phyloP scores from a whole-genome alignment of 2,888 invertebrate species.

The Globia sparganii region DNA sequence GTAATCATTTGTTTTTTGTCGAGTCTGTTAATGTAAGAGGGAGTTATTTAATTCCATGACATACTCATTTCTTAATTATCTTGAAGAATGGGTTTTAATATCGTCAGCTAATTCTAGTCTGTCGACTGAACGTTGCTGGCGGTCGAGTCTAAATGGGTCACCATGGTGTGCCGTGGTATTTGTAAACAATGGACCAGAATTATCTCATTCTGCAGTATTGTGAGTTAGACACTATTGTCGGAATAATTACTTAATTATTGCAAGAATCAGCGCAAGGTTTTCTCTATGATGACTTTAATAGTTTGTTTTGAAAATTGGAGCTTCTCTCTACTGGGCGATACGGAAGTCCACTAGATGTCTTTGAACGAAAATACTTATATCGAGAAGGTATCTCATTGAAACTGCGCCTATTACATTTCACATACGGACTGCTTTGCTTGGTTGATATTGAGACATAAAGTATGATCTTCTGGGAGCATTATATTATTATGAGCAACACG shows the following conservation, averaged over 20 bases:
- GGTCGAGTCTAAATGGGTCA: neutral
- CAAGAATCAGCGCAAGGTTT: neutral
- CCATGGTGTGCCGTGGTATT: slow-evolving; percentile 16
- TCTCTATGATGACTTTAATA: neutral
- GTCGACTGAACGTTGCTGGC: neutral
- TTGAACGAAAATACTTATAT: slow-evolving; percentile 58
- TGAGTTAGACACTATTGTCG: neutral
- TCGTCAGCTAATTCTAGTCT: neutral
- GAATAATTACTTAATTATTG: neutral
- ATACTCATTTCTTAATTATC: neutral
- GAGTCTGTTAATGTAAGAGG: neutral
- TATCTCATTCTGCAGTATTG: slow-evolving; percentile 20
- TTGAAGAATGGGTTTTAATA: neutral
- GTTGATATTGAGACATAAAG: slow-evolving; percentile 40
- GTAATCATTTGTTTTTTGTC: slow-evolving; percentile 24
- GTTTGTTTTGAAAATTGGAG: slow-evolving; percentile 32
- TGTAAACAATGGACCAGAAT: slow-evolving; percentile 41
- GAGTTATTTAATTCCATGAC: slow-evolving; percentile 19
- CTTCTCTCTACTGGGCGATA: slow-evolving; percentile 15
- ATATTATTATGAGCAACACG: slow-evolving; percentile 25
- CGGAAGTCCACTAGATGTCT: slow-evolving; percentile 39
- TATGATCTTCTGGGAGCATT: slow-evolving; percentile 23
- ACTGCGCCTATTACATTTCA: slow-evolving; percentile 46
- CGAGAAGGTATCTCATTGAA: slow-evolving; percentile 54
- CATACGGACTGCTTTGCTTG: slow-evolving; percentile 45